Base-by-base conservation (phyloP, 2,113 vertebrate genomes). In the Cephalopholis sonnerati region DNA sequence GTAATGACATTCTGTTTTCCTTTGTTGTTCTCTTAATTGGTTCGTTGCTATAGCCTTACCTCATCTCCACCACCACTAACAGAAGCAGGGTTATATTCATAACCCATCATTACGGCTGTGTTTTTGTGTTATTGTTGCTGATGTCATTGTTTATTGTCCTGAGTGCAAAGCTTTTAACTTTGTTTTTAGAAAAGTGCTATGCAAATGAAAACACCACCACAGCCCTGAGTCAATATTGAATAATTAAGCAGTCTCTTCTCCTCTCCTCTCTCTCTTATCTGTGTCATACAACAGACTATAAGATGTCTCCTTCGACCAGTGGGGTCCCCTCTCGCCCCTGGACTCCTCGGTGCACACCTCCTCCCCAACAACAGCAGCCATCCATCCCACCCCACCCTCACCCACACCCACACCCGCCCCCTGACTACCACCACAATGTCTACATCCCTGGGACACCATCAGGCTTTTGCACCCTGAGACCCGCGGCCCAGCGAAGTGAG, bases 371-470 rank as follows among this genome's bases (percentile, higher is more conserved):
- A 71, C 94, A 95, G 83, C 94, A 94, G 85, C 94, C 93, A 27
- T 79, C 93, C 0, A 91, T 95, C 10, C 91, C 95, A 24, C 59
- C 95, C 15, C 91, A 81, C 32, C 83, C 94, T 1, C 91, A 87
- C 24, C 81, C 87, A 0, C 76, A 93, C 61, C 94, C 93, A 0
- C 95, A 96, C n/a, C 93, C 96, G 18, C 94, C 96, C 2, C 94
- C 96, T 5, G 97, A 98, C 94, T 98, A 98, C 90, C 97, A 98
- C 84, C 97, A 97, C 93, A 98, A 98, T 0, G 96, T 98, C 46
- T 97, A 97, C 90, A 98, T 97, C 83, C 97, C 97, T 0, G 97
- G 97, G 72, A 98, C 97, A 1, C 96, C 97, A 0, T 96, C 96
- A 0, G 93, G 94, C 25, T 94, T 96, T 74, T 95, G 96, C 79